A percentile compares a stretch with the other conserved stretches of the same genome.
phyloP scores from a whole-genome alignment of 2,888 invertebrate species.

The Toxonevra muliebris region DNA sequence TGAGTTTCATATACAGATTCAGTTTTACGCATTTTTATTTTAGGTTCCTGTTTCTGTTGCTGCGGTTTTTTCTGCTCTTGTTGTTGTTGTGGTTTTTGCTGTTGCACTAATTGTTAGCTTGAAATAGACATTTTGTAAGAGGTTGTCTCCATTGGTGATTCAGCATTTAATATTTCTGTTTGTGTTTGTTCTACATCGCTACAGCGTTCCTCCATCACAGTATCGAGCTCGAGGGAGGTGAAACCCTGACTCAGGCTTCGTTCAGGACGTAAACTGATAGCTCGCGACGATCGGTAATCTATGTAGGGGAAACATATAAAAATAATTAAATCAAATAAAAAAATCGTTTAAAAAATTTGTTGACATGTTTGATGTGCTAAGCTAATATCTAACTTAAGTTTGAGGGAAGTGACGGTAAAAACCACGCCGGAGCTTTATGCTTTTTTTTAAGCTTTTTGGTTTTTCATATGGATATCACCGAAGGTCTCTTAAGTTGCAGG shows the following conservation, averaged over 20 bases:
- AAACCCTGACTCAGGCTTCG: constrained; percentile 77
- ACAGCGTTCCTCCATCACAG: constrained; percentile 86
- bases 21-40: constrained; percentile 43
- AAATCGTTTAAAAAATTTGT: too few species aligned
- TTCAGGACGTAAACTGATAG: constrained; percentile 72
- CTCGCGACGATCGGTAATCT: constrained; percentile 70
- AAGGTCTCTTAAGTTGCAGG: too few species aligned
- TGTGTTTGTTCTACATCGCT: constrained; percentile 80
- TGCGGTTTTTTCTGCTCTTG: constrained; percentile 37
- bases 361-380: too few species aligned
- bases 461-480: too few species aligned
- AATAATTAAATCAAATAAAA: neutral
- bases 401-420: too few species aligned
- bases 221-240: constrained; percentile 81
- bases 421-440: too few species aligned
- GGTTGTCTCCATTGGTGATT: constrained; percentile 61
- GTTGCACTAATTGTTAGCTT: constrained; percentile 55
- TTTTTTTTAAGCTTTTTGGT: too few species aligned
- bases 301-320: constrained; percentile 11
- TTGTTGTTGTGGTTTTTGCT: constrained; percentile 29
- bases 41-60: constrained; percentile 36
- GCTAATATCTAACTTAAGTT: too few species aligned
- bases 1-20: constrained; percentile 46
- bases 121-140: constrained; percentile 57
- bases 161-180: constrained; percentile 63